A percentile compares a stretch with the other conserved stretches of the same genome.
Evolutionary conservation across 1,140 invertebrate species (phyloP).

Genomic region (Branchinecta lynchi): DNA sequence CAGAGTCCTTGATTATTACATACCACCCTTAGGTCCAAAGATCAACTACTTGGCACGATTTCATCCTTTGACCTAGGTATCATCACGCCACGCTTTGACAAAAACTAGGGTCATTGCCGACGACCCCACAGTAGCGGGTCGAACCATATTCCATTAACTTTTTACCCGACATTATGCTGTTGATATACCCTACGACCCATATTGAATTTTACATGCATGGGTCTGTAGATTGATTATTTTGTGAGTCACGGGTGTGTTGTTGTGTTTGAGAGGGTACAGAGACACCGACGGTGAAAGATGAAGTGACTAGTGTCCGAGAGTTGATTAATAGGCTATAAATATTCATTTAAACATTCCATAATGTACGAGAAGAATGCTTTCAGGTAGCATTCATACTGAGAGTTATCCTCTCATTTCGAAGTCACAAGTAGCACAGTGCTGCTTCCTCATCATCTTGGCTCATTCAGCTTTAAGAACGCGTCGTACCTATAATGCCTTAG

Average conservation of each 20-base stretch:
- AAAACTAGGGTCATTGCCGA: not conserved
- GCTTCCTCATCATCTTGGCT: no score
- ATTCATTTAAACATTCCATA: not conserved
- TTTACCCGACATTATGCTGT: not conserved
- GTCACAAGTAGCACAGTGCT: no score
- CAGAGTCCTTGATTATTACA: no score
- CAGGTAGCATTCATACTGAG: no score
- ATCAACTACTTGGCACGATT: no score
- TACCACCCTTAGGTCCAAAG: no score
- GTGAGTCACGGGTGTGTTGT: not conserved
- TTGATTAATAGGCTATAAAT: constrained; percentile 5
- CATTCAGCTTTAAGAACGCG: no score
- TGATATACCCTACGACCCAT: not conserved
- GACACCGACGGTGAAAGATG: not conserved
- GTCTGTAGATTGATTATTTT: constrained; percentile 4
- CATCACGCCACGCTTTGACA: not conserved
- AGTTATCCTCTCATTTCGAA: no score
- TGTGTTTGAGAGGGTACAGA: not conserved
- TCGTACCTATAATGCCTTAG: no score
- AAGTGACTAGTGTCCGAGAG: not conserved
- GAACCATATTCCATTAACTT: not conserved
- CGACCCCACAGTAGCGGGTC: not conserved
- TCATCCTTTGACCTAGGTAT: no score
- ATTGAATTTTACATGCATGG: not conserved
- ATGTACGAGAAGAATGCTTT: no score